phyloP scores from a whole-genome alignment of 2,797 vertebrate species.

The Silurus lanzhouensis region DNA sequence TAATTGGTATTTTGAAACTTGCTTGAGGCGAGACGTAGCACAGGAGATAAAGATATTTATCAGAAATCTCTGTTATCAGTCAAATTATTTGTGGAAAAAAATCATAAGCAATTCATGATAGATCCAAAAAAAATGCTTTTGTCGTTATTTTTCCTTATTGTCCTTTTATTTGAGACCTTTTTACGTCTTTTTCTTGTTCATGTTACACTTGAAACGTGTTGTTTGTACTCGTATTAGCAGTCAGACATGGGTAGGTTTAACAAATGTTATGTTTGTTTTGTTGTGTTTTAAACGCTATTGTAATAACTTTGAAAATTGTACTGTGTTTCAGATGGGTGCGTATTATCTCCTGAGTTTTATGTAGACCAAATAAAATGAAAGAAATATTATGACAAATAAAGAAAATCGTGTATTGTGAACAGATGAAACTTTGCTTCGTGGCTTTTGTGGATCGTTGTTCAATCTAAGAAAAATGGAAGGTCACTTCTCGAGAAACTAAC shows the following conservation, averaged over 20 bases:
- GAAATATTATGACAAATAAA: conserved; percentile 72
- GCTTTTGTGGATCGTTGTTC: neutral
- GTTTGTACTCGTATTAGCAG: conserved; percentile 58
- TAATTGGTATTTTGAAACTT: conserved; percentile 27
- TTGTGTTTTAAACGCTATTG: conserved; percentile 65
- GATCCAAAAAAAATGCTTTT: conserved; percentile 2
- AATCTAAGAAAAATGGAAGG: no score
- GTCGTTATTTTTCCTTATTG: conserved; percentile 44
- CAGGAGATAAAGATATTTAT: conserved; percentile 50
- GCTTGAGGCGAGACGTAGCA: conserved; percentile 53
- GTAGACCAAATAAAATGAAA: conserved; percentile 71
- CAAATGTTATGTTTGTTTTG: conserved; percentile 57
- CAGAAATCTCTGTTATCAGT: conserved; percentile 47
- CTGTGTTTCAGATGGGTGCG: conserved; percentile 64
- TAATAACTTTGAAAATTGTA: conserved; percentile 69
- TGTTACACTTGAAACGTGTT: conserved; percentile 48
- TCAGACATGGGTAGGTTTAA: conserved; percentile 57
- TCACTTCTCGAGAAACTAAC: no score
- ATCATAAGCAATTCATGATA: conserved; percentile 35
- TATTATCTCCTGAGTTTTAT: conserved; percentile 59
- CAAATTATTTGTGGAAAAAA: conserved; percentile 33
- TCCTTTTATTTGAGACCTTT: conserved; percentile 31
- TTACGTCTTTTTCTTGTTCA: neutral
- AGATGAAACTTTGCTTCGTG: conserved; percentile 9
- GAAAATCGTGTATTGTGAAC: conserved; percentile 64